phyloP scores from a whole-genome alignment of 2,113 vertebrate genomes.

The Anseranas semipalmata region DNA sequence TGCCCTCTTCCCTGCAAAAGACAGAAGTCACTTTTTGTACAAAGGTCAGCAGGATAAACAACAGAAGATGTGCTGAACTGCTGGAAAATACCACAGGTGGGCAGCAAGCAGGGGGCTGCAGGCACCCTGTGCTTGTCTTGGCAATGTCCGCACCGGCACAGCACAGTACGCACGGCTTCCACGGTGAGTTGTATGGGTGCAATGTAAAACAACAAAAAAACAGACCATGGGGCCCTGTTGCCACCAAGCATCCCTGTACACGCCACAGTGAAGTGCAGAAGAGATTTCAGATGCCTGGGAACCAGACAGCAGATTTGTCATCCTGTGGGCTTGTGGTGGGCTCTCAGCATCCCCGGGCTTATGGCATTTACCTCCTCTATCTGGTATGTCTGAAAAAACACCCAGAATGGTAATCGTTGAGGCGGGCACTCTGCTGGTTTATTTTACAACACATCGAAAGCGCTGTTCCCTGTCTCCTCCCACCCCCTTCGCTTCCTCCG shows the following conservation, averaged over 20 bases:
- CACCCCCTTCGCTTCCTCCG: not conserved
- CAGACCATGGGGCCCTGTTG: not conserved
- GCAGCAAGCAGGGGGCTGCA: not conserved
- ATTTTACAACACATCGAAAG: not conserved
- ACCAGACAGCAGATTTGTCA: not conserved
- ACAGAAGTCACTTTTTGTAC: not conserved
- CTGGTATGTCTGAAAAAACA: not conserved
- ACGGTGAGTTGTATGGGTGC: rapidly evolving
- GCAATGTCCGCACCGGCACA: not conserved
- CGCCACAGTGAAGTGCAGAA: rapidly evolving
- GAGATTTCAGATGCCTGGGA: not conserved
- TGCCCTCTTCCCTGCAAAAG: not conserved
- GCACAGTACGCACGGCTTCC: not conserved
- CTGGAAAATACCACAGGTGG: not conserved
- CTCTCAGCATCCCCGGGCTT: not conserved
- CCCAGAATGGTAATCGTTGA: not conserved
- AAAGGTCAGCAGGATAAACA: not conserved
- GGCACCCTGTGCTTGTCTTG: not conserved
- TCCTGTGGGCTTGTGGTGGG: not conserved
- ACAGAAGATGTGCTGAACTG: not conserved
- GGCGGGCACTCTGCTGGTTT: not conserved
- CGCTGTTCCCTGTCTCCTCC: not conserved
- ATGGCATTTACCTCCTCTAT: not conserved
- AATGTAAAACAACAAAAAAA: too few species aligned
- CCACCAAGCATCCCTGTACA: not conserved